A percentile compares a stretch with the other conserved stretches of the same genome.
Evolutionary conservation across 2,888 invertebrate species (phyloP).

Genomic region (Leptinotarsa peninsularis): DNA sequence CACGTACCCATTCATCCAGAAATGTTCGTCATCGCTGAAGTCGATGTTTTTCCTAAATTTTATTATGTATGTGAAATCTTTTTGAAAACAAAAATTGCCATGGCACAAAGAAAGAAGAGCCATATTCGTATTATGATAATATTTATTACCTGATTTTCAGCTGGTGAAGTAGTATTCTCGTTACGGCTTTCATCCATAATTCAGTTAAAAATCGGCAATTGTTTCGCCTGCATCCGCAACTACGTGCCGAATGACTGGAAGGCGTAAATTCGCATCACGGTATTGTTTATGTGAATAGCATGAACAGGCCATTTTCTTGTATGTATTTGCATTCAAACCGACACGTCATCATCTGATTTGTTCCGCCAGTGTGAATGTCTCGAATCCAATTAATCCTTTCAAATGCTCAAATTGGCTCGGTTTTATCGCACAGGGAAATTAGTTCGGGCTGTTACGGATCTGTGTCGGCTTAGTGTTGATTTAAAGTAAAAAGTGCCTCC

Average conservation of each 20-base stretch:
- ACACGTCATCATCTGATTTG: background rate
- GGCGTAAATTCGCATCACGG: slow-evolving; percentile 26
- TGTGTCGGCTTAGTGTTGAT: background rate
- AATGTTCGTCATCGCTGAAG: no score
- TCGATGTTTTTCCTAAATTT: no score
- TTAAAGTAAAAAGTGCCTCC: no score
- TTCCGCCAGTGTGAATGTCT: background rate
- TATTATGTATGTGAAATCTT: no score
- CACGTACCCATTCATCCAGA: no score
- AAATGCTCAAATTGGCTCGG: background rate
- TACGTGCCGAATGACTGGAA: slow-evolving; percentile 24
- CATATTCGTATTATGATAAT: background rate
- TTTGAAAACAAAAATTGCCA: background rate
- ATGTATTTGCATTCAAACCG: background rate
- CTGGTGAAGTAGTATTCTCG: slow-evolving; percentile 22
- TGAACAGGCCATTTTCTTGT: slow-evolving; percentile 26
- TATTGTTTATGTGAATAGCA: slow-evolving; percentile 22
- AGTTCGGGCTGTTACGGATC: background rate
- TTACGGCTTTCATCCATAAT: slow-evolving; percentile 18
- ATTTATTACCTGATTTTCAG: slow-evolving; percentile 21
- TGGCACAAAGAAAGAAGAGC: background rate
- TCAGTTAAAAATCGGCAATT: slow-evolving; percentile 23
- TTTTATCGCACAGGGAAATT: background rate
- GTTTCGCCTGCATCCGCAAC: slow-evolving; percentile 22
- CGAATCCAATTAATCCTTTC: background rate